phyloP scores from a whole-genome alignment of 2,888 invertebrate species.

The Heliconius cydno region DNA sequence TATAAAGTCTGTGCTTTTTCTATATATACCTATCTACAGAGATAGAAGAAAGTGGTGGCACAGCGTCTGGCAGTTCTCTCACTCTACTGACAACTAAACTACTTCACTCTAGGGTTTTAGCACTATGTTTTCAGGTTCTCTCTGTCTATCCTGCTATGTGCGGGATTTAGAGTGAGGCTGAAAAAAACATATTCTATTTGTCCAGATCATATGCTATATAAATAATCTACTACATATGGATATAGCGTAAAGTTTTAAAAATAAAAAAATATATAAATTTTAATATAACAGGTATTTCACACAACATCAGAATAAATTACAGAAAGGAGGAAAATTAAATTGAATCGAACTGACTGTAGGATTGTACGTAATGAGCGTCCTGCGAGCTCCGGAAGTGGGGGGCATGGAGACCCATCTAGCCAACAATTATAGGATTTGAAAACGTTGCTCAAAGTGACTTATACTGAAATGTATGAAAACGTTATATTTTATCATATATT shows the following conservation, averaged over 20 bases:
- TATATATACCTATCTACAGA: no score
- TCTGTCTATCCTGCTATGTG: neutral
- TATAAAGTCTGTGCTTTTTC: neutral
- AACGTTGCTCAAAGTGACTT: neutral
- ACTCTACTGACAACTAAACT: no score
- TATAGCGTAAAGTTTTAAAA: no score
- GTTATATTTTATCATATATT: neutral
- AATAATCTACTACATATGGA: no score
- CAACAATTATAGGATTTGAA: constrained; percentile 8
- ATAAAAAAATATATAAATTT: no score
- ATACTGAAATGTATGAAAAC: neutral
- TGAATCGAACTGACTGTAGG: neutral
- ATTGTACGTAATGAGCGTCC: constrained; percentile 5
- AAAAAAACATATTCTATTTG: no score
- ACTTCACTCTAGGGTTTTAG: neutral
- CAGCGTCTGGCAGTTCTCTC: no score
- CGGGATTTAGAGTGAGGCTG: neutral
- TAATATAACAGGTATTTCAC: neutral
- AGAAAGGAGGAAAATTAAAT: neutral
- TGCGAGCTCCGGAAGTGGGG: neutral
- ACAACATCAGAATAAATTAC: neutral
- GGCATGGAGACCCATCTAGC: constrained; percentile 8
- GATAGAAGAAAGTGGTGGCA: no score
- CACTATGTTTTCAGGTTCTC: neutral
- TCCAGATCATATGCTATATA: no score